Evolutionary conservation across 1,140 invertebrate genomes (phyloP).

Genomic region (Chrysomallon squamiferum): DNA sequence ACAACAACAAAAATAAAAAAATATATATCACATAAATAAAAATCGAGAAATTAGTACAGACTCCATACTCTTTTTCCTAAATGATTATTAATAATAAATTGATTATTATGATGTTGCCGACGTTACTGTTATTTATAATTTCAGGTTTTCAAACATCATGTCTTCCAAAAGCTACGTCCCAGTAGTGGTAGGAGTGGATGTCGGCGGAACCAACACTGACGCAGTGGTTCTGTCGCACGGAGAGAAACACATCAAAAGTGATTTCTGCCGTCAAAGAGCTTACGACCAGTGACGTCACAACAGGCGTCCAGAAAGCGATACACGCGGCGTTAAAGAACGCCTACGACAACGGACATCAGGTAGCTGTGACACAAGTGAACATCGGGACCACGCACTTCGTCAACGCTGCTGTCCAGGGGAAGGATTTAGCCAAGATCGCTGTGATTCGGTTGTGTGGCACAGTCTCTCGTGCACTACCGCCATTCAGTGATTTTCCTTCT

Average conservation of each 20-base stretch:
- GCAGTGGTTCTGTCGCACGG: constrained; percentile 43
- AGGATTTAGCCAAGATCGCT: constrained; percentile 42
- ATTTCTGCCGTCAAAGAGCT: constrained; percentile 38
- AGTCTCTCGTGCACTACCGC: constrained; percentile 43
- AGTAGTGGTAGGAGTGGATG: constrained; percentile 47
- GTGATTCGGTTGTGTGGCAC: constrained; percentile 56
- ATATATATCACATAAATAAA: too few relatives aligned
- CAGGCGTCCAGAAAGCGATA: constrained; percentile 44
- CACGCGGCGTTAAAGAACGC: constrained; percentile 23
- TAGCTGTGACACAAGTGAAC: constrained; percentile 43
- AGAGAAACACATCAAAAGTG: constrained; percentile 12
- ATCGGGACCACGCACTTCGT: constrained; percentile 61
- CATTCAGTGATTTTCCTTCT: constrained; percentile 50
- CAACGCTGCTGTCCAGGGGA: constrained; percentile 54
- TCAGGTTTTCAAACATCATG: neutral
- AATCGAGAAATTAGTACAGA: too few relatives aligned
- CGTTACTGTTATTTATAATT: neutral
- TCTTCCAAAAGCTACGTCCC: constrained; percentile 5
- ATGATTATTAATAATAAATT: neutral
- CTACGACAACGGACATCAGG: constrained; percentile 9
- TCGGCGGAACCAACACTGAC: constrained; percentile 58
- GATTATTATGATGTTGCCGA: neutral
- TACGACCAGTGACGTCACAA: constrained; percentile 51
- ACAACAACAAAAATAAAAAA: too few relatives aligned
- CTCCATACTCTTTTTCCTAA: neutral